These are phyloP conservation scores for Halcyon senegalensis DNA, from an alignment of 2,113 vertebrate genomes.

Conservation along the genomic window DNA sequence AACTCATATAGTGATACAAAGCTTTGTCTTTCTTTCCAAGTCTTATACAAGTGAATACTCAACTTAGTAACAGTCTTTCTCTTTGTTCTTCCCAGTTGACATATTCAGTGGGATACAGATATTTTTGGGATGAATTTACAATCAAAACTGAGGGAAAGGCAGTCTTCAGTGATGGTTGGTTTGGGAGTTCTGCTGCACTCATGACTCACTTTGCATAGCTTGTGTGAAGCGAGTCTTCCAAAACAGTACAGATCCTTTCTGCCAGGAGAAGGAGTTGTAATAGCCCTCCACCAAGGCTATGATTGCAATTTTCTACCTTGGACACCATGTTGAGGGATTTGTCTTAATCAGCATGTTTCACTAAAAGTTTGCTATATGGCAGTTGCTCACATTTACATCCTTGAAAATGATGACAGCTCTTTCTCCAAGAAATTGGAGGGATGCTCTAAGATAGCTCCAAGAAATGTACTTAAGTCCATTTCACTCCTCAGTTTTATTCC, in stretches of 20 bases:
- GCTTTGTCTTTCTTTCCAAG: background rate
- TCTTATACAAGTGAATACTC: background rate
- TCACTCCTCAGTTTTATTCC: too few species aligned
- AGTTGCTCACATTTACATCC: background rate
- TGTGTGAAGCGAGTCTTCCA: background rate
- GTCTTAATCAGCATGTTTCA: background rate
- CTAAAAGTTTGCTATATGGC: background rate
- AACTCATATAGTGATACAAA: background rate
- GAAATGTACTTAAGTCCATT: background rate
- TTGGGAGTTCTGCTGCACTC: background rate
- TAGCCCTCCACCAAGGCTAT: background rate
- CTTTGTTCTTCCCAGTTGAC: background rate
- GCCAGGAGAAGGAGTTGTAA: background rate
- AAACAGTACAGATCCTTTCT: background rate
- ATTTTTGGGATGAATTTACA: background rate
- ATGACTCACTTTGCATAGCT: background rate
- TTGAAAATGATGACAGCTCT: background rate
- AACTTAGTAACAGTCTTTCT: background rate
- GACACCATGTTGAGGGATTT: background rate
- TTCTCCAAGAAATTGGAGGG: background rate
- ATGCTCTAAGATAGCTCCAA: background rate
- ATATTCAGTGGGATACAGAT: background rate
- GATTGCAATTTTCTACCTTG: background rate
- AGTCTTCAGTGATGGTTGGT: too few species aligned
- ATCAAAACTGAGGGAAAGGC: background rate